Conservation (phyloP, 2,113 vertebrate genomes). For the Atlantisia rogersi region DNA sequence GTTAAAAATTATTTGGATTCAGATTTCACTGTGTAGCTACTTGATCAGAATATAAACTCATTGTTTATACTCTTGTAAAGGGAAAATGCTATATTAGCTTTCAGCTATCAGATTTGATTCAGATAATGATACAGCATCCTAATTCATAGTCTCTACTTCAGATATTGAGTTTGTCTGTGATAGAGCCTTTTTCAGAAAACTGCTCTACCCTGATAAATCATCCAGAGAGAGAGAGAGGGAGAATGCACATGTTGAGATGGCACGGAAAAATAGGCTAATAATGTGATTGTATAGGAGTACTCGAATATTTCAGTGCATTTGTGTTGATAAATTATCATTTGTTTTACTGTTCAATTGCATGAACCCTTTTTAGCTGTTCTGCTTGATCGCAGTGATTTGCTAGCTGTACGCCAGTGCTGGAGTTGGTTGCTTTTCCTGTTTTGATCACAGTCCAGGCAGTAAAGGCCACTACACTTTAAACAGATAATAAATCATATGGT, state of each 20-base stretch:
- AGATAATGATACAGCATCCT: constrained; percentile 39
- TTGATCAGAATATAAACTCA: constrained; percentile 43
- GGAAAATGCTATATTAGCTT: constrained; percentile 10
- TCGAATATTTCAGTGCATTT: not conserved
- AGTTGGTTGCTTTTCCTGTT: constrained; percentile 21
- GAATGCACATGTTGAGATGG: not conserved
- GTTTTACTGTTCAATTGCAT: not conserved
- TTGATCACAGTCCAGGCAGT: constrained; percentile 17
- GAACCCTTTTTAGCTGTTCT: not conserved
- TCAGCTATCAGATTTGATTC: constrained; percentile 46
- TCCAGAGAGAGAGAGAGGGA: not conserved
- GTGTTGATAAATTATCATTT: constrained; percentile 4
- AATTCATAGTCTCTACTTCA: constrained; percentile 19
- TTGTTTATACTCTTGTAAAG: constrained; percentile 9
- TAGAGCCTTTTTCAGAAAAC: not conserved
- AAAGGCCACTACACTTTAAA: constrained; percentile 31
- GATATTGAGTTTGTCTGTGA: not conserved
- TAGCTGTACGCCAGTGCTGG: not conserved
- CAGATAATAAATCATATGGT: constrained; percentile 16
- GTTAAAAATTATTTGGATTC: constrained; percentile 46
- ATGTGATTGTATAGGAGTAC: not conserved
- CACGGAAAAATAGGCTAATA: not conserved
- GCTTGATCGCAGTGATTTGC: not conserved
- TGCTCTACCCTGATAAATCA: constrained; percentile 32
- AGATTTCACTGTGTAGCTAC: constrained; percentile 37